A percentile compares a stretch with the other conserved stretches of the same genome.
Evolutionary conservation across 1,140 invertebrate genomes (phyloP).

Genomic region (Samia ricini): DNA sequence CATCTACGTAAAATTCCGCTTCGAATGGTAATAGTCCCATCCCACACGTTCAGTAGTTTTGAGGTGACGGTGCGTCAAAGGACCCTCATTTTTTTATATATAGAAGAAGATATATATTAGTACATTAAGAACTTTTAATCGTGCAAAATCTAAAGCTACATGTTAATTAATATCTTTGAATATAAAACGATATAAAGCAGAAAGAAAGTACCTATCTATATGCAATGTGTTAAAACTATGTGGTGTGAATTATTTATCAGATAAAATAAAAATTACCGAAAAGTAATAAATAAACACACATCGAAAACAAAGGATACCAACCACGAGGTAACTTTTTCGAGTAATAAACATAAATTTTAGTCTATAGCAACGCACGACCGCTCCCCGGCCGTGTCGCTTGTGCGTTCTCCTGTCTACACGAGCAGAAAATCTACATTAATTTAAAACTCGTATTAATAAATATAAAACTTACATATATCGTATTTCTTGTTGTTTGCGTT

Average conservation of each 20-base stretch:
- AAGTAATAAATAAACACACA: not conserved
- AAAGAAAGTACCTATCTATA: too few species aligned
- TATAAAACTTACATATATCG: not conserved
- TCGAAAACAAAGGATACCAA: not conserved
- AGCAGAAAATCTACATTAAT: not conserved
- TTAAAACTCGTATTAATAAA: not conserved
- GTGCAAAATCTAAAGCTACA: too few species aligned
- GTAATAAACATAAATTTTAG: conserved; percentile 8
- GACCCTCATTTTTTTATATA: too few species aligned
- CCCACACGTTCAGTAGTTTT: too few species aligned
- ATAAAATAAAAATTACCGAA: not conserved
- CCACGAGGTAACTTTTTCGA: conserved; percentile 2
- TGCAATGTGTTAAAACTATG: too few species aligned
- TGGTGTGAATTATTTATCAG: not conserved
- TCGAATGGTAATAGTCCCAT: too few species aligned
- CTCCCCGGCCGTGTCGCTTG: conserved; percentile 5
- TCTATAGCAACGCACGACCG: not conserved
- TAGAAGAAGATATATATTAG: too few species aligned
- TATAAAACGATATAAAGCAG: too few species aligned
- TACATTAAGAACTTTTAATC: too few species aligned
- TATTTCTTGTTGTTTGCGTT: not conserved
- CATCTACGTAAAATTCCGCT: too few species aligned
- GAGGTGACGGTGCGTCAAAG: too few species aligned
- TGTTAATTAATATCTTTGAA: too few species aligned
- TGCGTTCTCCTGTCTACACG: not conserved